Conservation (phyloP, 1,140 invertebrate species). For the Tribolium castaneum region DNA sequence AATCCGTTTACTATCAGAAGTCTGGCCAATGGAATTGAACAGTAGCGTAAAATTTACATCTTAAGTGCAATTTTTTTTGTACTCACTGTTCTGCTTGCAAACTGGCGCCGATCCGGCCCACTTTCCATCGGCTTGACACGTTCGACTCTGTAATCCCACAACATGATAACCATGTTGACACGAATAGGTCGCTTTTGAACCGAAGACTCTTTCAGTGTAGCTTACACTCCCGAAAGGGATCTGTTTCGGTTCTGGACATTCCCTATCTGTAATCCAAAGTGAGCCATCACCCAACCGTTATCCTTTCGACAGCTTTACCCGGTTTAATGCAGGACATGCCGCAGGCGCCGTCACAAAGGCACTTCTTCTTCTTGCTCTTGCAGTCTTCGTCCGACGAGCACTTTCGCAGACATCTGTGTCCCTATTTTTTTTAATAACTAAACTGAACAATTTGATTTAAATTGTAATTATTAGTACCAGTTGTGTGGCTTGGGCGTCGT, state of each 20-base stretch:
- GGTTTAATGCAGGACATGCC: slow-evolving; percentile 98
- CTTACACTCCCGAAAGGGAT: slow-evolving; percentile 79
- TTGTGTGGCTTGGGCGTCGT: slow-evolving; percentile 78
- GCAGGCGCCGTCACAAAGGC: slow-evolving; percentile 95
- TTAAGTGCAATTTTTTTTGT: too few species aligned
- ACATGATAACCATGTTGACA: slow-evolving; percentile 89
- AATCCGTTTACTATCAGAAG: too few species aligned
- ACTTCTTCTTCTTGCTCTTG: slow-evolving; percentile 96
- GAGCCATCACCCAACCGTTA: background rate
- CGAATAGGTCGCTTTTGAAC: slow-evolving; percentile 82
- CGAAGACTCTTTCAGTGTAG: slow-evolving; percentile 80
- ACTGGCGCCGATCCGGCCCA: slow-evolving; percentile 90
- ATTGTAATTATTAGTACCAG: slow-evolving; percentile 60
- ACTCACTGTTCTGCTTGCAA: slow-evolving; percentile 89
- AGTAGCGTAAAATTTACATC: too few species aligned
- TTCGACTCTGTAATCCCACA: slow-evolving; percentile 84
- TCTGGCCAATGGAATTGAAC: too few species aligned
- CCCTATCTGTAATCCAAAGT: slow-evolving; percentile 75
- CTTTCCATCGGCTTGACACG: slow-evolving; percentile 90
- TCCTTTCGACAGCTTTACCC: slow-evolving; percentile 63
- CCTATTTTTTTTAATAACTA: slow-evolving; percentile 61
- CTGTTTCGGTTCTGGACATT: slow-evolving; percentile 81
- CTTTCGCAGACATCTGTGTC: slow-evolving; percentile 91
- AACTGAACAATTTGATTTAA: too few species aligned
- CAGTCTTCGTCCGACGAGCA: slow-evolving; percentile 96